These are phyloP conservation scores for Hippocampus abdominalis DNA, from an alignment of 2,113 vertebrate species.

Conservation along the genomic window DNA sequence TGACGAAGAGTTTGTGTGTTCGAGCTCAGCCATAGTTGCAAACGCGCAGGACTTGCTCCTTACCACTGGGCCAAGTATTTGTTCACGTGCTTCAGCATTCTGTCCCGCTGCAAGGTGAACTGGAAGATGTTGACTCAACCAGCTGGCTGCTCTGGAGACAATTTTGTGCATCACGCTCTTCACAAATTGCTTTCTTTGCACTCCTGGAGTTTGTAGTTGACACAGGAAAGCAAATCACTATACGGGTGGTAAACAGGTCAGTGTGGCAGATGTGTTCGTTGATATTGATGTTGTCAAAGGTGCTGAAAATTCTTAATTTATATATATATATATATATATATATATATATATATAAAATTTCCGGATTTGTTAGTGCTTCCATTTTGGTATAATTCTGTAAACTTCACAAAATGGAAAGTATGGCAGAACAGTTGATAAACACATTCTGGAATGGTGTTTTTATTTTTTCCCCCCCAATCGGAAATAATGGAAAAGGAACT, in stretches of 20 bases:
- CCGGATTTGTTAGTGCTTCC: background rate
- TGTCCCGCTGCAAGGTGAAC: constrained; percentile 33
- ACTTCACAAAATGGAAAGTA: background rate
- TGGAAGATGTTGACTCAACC: constrained; percentile 29
- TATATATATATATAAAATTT: background rate
- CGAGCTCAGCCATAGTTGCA: background rate
- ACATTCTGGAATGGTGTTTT: background rate
- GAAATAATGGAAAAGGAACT: background rate
- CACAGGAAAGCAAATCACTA: constrained; percentile 22
- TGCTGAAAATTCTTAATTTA: background rate
- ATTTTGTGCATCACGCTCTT: constrained; percentile 19
- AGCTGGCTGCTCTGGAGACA: constrained; percentile 14
- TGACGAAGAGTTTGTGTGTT: background rate
- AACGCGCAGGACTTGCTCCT: background rate
- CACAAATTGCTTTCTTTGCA: constrained; percentile 39
- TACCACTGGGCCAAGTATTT: background rate
- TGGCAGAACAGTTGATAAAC: background rate
- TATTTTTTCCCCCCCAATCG: too few species aligned
- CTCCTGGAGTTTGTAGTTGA: constrained; percentile 43
- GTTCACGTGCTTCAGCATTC: background rate
- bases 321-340: too few species aligned
- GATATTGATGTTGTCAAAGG: background rate
- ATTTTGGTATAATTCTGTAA: background rate
- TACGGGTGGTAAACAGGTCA: constrained; percentile 42
- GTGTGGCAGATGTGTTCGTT: background rate